Base-by-base conservation (phyloP, 2,888 invertebrate species). In the Caenorhabditis becei region DNA sequence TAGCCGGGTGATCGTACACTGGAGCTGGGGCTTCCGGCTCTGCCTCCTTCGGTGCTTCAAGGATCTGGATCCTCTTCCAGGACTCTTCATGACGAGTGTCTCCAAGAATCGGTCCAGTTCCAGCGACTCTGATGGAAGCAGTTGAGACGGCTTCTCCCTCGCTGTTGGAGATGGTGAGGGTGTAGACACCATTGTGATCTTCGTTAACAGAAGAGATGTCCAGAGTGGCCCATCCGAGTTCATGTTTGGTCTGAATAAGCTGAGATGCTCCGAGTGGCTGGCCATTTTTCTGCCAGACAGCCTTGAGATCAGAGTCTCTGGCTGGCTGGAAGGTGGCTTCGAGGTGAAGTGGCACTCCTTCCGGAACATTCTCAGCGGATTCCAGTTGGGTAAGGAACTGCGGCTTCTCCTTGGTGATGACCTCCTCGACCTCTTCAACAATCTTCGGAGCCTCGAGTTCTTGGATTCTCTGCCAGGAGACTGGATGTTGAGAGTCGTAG, bases 281-380 rank as follows among this genome's bases (percentile, higher is more conserved):
- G 18, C 89, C 90, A 74, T 90, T 87, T 71, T 82, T 80, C 56
- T 81, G 82, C 87, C 87, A 88, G 49, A 77, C 41, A 26, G 85
- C 88, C 80, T 86, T 84, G n/a, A 97, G 93, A 83, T 95, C 95
- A 0, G 96, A 94, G 92, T 97, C 97, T 67, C 96, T 96, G 0
- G 97, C 96, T 16, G 97, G 97, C 91, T 97, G 97, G n/a, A 97
- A 94, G 24, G 96, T 94, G n/a, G 96, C 96, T 92, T 97, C 97
- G 91, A 97, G 96, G 92, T 97, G 96, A 78, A 95, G 96, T 2
- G 96, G 95, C 92, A 96, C 95, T 91, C 96, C 96, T 92, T 97
- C 97, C 10, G 85, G 94, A 86, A 96, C 95, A 53, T 90, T 86
- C 88, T 96, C 96, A 86, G 96, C 95, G 90, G 96, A 96, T 91